These are phyloP conservation scores for Hirtodrosophila cameraria DNA, from an alignment of 2,888 invertebrate genomes.

Conservation along the genomic window DNA sequence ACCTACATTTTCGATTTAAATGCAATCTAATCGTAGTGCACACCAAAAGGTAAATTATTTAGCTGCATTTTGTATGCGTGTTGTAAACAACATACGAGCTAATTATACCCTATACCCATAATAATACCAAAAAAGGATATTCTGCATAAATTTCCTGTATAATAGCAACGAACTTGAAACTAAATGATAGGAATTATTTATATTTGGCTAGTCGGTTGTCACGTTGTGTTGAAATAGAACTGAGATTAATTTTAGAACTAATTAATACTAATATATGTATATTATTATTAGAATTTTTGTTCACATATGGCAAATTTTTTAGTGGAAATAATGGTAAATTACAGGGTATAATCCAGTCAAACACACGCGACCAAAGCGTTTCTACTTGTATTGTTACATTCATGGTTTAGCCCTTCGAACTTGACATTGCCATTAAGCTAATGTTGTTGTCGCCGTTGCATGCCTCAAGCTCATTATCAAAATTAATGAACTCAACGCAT, in stretches of 20 bases:
- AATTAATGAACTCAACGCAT: constrained; percentile 44
- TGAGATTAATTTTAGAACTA: too few relatives aligned
- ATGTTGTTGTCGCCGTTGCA: constrained; percentile 42
- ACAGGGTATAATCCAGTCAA: neutral
- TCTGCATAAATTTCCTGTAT: too few relatives aligned
- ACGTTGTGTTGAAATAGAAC: too few relatives aligned
- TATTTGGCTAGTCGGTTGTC: too few relatives aligned
- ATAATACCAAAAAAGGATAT: neutral
- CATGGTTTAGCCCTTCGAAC: constrained; percentile 23
- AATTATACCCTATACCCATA: constrained; percentile 31
- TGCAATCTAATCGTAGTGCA: constrained; percentile 49
- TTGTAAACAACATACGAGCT: constrained; percentile 43
- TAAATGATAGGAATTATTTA: too few relatives aligned
- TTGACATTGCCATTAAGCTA: constrained; percentile 43
- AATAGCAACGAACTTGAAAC: too few relatives aligned
- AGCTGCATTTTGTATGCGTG: constrained; percentile 53
- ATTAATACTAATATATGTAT: neutral
- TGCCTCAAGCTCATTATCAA: constrained; percentile 53
- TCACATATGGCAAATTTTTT: too few relatives aligned
- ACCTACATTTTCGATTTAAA: constrained; percentile 66
- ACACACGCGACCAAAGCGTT: too few relatives aligned
- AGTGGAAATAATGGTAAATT: too few relatives aligned
- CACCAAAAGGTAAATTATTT: constrained; percentile 53
- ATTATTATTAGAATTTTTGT: neutral
- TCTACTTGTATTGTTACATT: neutral